Evolutionary conservation across 2,113 vertebrate genomes (phyloP).

Genomic region (Eulemur macaco): DNA sequence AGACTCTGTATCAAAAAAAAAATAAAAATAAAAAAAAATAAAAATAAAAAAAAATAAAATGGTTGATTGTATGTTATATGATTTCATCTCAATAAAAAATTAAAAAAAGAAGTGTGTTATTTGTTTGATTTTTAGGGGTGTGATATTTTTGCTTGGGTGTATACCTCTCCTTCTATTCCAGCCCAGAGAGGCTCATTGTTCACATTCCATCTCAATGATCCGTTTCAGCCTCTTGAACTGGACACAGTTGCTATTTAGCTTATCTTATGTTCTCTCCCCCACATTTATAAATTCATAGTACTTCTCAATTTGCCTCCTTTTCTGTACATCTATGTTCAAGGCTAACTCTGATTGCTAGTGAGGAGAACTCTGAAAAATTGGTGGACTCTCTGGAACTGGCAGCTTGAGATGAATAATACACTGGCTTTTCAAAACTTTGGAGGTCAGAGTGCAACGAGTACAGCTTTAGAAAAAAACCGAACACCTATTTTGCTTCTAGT

Average conservation of each 20-base stretch:
- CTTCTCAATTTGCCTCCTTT: neutral
- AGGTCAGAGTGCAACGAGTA: neutral
- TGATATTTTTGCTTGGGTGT: neutral
- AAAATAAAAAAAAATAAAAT: neutral
- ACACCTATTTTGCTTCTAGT: conserved; percentile 24
- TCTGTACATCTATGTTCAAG: neutral
- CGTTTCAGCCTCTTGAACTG: neutral
- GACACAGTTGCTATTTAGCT: neutral
- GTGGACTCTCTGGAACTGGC: neutral
- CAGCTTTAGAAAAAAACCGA: neutral
- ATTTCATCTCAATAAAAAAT: neutral
- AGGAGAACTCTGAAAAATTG: conserved; percentile 11
- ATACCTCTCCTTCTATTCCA: neutral
- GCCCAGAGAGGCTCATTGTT: neutral
- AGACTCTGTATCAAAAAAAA: too few species aligned
- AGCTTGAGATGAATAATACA: neutral
- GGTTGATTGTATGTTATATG: neutral
- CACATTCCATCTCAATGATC: neutral
- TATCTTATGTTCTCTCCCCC: neutral
- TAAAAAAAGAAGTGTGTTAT: neutral
- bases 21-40: too few species aligned
- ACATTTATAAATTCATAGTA: neutral
- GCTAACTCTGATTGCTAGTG: neutral
- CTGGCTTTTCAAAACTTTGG: neutral
- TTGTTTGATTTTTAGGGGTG: neutral